Evolutionary conservation across 1,140 invertebrate species (phyloP), one percentile per base, ranked within the genome.

Genomic region (Schlechtendalia chinensis): DNA sequence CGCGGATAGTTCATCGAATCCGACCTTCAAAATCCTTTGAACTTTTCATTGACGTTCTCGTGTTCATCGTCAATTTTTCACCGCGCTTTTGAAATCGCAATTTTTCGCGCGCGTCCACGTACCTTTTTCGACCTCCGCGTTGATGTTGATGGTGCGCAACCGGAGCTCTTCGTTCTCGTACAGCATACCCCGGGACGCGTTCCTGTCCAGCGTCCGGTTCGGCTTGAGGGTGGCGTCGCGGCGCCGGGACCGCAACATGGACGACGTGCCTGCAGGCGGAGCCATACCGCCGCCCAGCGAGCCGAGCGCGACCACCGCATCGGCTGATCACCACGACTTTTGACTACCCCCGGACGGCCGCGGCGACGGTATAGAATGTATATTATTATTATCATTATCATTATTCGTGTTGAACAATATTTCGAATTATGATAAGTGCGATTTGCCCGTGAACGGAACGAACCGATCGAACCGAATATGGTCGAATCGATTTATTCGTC

Each of bases 81-180:
- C n/a, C n/a, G n/a, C n/a, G n/a, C n/a, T n/a, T n/a, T n/a, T n/a
- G n/a, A n/a, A n/a, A n/a, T n/a, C 32, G 3, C 32, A 8, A 39
- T 3, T 39, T 39, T 8, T 39, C 32, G 32, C 32, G 32, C 8
- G 3, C 8, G 3, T 3, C 8, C 32, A 4, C 32, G 32, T 87
- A 94, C 93, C 92, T 90, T 92, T 89, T 86, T 96, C 94, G 39
- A 96, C 93, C 87, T 96, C 94, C n/a, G 94, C 94, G 86, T 95
- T 95, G 84, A 96, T 96, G 84, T 95, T 93, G 84, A 96, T 95
- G 29, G 94, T 96, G 82, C 93, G 90, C 84, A 96, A 86, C 83
- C 94, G 88, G n/a, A 96, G 88, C 85, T 95, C 94, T 86, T 96
- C 94, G 88, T 96, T 96, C 87, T 96, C 94, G 87, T 93, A 94